phyloP scores from a whole-genome alignment of 2,113 vertebrate genomes.

The Glaucidium brasilianum region DNA sequence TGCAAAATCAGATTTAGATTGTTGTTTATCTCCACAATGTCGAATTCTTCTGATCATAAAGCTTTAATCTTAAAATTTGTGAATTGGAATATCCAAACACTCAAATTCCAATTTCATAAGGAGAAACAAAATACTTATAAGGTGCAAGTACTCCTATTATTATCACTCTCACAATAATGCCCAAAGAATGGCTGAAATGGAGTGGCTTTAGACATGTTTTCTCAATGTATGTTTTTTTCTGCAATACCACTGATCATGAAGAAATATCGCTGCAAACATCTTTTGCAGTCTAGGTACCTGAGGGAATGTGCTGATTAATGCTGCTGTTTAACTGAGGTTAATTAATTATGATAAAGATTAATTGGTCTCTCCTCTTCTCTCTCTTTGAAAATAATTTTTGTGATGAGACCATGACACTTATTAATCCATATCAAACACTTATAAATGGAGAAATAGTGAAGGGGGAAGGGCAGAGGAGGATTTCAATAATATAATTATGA shows the following conservation, averaged over 20 bases:
- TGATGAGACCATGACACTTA: constrained; percentile 11
- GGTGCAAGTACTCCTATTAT: not conserved
- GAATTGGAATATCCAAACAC: not conserved
- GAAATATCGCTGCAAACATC: not conserved
- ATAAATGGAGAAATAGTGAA: not conserved
- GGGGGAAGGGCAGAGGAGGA: not conserved
- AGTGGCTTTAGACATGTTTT: not conserved
- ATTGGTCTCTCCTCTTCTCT: not conserved
- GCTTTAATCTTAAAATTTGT: not conserved
- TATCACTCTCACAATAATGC: not conserved
- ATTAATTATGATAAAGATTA: constrained; percentile 31
- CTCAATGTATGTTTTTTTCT: not conserved
- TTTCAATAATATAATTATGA: not conserved
- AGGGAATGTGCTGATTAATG: constrained; percentile 1
- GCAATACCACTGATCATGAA: not conserved
- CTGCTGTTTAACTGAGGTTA: constrained; percentile 10
- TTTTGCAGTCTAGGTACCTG: not conserved
- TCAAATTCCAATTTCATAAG: not conserved
- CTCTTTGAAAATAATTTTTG: not conserved
- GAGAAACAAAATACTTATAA: not conserved
- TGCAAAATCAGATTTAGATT: not conserved
- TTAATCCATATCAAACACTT: constrained; percentile 10
- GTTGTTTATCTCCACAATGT: not conserved
- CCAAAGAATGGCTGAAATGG: not conserved
- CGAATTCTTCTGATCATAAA: not conserved